phyloP scores from a whole-genome alignment of 2,113 vertebrate species.

The Aphelocoma coerulescens region DNA sequence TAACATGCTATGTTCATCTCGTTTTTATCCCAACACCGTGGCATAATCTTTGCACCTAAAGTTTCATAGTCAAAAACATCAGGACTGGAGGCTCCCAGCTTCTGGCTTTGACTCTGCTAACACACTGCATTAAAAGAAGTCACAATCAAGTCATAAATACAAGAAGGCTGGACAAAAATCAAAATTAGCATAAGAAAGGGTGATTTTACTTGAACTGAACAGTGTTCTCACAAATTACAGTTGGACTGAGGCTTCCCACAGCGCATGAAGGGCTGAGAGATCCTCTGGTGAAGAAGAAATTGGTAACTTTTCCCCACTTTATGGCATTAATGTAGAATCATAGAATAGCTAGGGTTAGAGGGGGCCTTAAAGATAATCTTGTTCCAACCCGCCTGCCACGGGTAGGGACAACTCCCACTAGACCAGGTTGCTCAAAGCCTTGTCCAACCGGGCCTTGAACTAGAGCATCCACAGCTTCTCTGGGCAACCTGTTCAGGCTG shows the following conservation, averaged over 20 bases:
- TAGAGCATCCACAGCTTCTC: background rate
- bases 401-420: background rate
- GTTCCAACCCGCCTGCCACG: background rate
- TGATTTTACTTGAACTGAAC: background rate
- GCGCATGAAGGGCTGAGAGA: fast-evolving
- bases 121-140: background rate
- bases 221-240: background rate
- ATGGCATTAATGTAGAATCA: background rate
- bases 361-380: background rate
- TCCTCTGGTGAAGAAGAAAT: background rate
- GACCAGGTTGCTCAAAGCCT: background rate
- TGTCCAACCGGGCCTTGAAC: background rate
- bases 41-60: background rate
- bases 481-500: background rate
- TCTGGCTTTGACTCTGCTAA: background rate
- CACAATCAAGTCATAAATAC: background rate
- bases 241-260: background rate
- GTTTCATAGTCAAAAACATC: background rate
- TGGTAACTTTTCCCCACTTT: fast-evolving
- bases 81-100: background rate
- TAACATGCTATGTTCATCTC: background rate
- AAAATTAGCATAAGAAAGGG: background rate
- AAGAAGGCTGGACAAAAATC: background rate
- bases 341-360: background rate
- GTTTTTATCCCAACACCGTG: background rate